A percentile compares a stretch with the other conserved stretches of the same genome.
phyloP scores from a whole-genome alignment of 2,113 vertebrate species.

The Pluvialis apricaria region DNA sequence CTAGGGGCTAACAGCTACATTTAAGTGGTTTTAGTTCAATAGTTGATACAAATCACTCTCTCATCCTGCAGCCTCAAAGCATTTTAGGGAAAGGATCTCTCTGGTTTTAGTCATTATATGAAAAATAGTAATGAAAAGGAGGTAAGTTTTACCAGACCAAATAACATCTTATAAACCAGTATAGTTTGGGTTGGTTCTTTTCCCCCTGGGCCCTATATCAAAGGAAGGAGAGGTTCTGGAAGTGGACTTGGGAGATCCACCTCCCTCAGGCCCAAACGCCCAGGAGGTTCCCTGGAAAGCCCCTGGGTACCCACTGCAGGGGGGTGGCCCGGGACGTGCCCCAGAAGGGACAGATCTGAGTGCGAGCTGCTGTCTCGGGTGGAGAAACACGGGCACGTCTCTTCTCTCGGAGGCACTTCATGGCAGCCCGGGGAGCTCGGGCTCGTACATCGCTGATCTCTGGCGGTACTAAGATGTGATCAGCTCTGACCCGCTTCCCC shows the following conservation, averaged over 20 bases:
- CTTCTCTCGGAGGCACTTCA: neutral
- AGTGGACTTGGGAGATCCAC: neutral
- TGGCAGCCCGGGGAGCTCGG: neutral
- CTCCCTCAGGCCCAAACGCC: neutral
- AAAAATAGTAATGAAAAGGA: neutral
- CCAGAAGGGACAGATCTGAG: neutral
- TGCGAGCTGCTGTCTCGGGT: neutral
- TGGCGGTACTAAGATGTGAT: neutral
- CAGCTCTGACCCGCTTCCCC: neutral
- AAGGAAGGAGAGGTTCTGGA: neutral
- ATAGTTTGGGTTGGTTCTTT: neutral
- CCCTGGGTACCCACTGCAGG: fast-evolving
- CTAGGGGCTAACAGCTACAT: neutral
- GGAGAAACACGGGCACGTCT: neutral
- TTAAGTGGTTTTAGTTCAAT: neutral
- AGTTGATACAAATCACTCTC: neutral
- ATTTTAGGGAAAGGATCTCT: neutral
- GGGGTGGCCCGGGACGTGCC: fast-evolving
- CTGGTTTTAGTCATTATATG: neutral
- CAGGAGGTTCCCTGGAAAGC: neutral
- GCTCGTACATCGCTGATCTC: neutral
- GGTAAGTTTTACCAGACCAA: neutral
- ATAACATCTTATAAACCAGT: neutral
- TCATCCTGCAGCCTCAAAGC: neutral
- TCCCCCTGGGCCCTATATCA: fast-evolving